Percentiles rank a stretch among this genome's conserved stretches.
Evolutionary conservation across 2,113 vertebrate genomes (phyloP).

Genomic region (Sinocyclocheilus rhinocerous): DNA sequence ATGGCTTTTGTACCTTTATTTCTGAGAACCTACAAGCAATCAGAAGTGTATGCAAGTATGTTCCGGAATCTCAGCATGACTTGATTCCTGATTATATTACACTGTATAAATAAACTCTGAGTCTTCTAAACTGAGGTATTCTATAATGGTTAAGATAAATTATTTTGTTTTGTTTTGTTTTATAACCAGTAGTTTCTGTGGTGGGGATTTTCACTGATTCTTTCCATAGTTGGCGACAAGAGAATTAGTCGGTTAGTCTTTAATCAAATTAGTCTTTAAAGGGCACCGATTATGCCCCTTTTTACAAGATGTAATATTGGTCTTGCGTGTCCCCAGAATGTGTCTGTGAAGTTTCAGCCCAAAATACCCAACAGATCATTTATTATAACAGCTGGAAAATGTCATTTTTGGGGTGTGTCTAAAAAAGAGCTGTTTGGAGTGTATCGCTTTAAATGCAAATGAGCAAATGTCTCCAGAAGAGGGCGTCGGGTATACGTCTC

Average conservation of each 20-base stretch:
- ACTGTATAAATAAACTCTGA: slow-evolving; percentile 1
- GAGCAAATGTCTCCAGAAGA: no score
- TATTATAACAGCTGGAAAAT: no score
- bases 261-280: not conserved
- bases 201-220: not conserved
- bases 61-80: not conserved
- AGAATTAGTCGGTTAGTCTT: not conserved
- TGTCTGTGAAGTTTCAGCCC: no score
- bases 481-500: no score
- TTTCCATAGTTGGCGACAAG: not conserved
- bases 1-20: no score
- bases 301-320: no score
- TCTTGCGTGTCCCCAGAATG: no score
- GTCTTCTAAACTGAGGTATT: not conserved
- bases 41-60: not conserved
- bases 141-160: not conserved
- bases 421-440: no score
- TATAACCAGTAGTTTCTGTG: not conserved
- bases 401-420: no score
- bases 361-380: no score
- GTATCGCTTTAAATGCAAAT: no score
- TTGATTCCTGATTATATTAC: not conserved
- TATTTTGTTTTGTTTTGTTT: not conserved
- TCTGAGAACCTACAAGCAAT: not conserved
- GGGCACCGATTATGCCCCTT: no score